Evolutionary conservation across 2,113 vertebrate species (phyloP).

Genomic region (Azemiops feae): DNA sequence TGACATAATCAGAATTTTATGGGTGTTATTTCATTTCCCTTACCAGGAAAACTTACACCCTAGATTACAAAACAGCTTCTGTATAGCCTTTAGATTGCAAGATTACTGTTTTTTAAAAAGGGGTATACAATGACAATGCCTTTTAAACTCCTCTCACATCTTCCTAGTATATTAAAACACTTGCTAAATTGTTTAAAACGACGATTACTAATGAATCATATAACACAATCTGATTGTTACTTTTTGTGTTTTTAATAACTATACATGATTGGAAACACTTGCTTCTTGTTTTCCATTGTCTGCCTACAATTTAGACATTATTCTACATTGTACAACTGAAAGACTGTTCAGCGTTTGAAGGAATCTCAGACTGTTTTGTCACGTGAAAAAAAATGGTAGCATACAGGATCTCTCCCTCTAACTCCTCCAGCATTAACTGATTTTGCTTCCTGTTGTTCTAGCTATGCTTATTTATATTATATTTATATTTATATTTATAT

Average conservation of each 20-base stretch:
- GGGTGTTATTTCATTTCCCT: not conserved
- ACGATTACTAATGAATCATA: not conserved
- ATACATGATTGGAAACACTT: not conserved
- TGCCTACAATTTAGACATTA: slow-evolving; percentile 4
- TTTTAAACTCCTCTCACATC: not conserved
- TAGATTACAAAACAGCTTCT: not conserved
- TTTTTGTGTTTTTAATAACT: not conserved
- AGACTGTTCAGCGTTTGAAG: not conserved
- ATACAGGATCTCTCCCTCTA: not conserved
- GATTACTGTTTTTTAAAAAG: not conserved
- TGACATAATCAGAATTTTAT: not conserved
- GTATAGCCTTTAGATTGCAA: not conserved
- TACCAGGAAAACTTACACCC: not conserved
- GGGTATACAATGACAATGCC: too few species aligned
- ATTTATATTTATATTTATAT: not conserved
- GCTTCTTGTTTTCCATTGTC: not conserved
- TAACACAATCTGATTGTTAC: not conserved
- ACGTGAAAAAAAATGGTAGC: not conserved
- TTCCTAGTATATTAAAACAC: not conserved
- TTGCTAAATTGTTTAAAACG: not conserved
- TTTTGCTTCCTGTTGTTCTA: not conserved
- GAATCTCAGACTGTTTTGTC: not conserved
- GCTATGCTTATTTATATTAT: not conserved
- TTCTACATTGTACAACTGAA: not conserved
- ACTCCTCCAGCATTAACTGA: not conserved